phyloP scores from a whole-genome alignment of 2,113 vertebrate species.

The Glaucidium brasilianum region DNA sequence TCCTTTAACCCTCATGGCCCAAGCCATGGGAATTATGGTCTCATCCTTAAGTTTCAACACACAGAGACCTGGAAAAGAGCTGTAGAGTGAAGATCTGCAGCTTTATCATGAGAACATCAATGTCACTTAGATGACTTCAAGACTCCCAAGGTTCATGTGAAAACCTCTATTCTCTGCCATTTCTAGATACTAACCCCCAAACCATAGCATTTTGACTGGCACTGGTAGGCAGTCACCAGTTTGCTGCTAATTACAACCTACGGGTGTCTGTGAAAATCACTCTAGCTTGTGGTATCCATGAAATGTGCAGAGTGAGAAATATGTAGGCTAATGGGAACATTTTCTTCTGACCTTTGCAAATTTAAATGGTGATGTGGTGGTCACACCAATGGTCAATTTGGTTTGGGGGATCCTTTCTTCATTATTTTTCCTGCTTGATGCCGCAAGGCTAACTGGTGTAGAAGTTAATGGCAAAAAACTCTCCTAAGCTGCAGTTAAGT shows the following conservation, averaged over 20 bases:
- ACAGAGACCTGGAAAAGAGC: background rate
- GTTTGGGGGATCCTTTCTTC: background rate
- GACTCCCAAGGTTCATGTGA: background rate
- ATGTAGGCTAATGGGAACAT: background rate
- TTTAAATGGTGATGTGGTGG: background rate
- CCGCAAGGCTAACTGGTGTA: conserved; percentile 7
- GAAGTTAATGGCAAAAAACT: conserved; percentile 53
- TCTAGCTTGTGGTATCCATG: background rate
- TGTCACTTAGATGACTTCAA: background rate
- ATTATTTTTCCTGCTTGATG: conserved; percentile 28
- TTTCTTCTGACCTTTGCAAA: conserved; percentile 40
- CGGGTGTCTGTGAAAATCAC: background rate
- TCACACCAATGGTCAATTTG: background rate
- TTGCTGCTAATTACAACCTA: conserved; percentile 7
- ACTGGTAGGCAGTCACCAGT: background rate
- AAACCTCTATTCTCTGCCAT: background rate
- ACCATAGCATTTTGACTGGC: background rate
- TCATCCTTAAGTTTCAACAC: background rate
- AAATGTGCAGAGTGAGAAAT: background rate
- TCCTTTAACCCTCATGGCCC: background rate
- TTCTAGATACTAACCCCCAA: background rate
- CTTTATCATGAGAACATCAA: background rate
- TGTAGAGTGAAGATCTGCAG: background rate
- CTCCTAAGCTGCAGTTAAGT: conserved; percentile 48
- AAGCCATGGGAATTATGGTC: background rate